Conservation (phyloP, 2,888 invertebrate species). For the Acanthococcus lagerstroemiae region DNA sequence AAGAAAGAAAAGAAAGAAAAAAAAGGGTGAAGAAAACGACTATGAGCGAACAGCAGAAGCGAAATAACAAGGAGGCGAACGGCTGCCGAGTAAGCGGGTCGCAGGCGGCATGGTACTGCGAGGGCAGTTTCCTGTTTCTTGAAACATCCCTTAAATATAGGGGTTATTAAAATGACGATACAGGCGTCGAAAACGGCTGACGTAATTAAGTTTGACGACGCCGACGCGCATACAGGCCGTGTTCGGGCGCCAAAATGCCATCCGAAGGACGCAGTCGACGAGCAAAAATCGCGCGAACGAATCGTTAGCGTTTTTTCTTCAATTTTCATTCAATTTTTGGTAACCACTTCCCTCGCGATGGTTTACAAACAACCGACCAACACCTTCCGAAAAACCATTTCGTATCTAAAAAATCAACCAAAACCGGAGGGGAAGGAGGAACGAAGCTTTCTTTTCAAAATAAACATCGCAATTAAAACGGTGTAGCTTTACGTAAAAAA, state of each 20-base stretch:
- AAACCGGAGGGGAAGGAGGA: not conserved
- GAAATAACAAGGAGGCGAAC: not conserved
- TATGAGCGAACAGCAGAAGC: not conserved
- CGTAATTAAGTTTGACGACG: no score
- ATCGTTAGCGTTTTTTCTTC: not conserved
- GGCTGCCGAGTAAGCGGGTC: not conserved
- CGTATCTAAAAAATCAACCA: not conserved
- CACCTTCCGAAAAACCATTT: not conserved
- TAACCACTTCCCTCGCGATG: not conserved
- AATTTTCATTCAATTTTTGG: not conserved
- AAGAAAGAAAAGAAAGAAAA: not conserved
- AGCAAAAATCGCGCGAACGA: not conserved
- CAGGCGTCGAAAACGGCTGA: no score
- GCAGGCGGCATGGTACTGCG: not conserved
- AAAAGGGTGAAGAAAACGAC: no score
- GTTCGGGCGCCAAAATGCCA: no score
- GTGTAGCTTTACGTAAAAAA: not conserved
- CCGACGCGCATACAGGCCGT: no score
- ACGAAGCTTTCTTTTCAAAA: not conserved
- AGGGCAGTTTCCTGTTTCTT: conserved; percentile 1
- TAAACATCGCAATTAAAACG: not conserved
- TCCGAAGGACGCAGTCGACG: no score
- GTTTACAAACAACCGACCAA: not conserved
- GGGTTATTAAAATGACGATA: not conserved
- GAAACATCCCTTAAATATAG: not conserved